Percentiles rank a stretch among this genome's conserved stretches.
Conservation (phyloP, 2,113 vertebrate species). For the Ameiurus melas region DNA sequence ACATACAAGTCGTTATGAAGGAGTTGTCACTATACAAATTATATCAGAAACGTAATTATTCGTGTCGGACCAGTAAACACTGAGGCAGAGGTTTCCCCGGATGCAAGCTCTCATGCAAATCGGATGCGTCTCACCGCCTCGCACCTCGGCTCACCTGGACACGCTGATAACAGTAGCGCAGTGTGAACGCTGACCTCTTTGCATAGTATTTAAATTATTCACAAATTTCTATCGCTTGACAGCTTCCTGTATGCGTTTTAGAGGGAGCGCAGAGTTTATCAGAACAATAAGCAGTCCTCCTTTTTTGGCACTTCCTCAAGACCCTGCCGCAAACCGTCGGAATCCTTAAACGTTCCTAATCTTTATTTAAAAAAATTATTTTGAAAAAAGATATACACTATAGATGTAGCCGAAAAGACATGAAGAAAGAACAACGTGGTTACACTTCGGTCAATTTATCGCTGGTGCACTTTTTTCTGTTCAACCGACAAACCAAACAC, state of each 20-base stretch:
- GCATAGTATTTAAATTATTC: conserved; percentile 62
- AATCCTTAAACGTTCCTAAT: not conserved
- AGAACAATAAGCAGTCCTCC: conserved; percentile 59
- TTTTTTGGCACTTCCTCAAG: conserved; percentile 56
- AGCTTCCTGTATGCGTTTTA: conserved; percentile 43
- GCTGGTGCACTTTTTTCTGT: conserved; percentile 24
- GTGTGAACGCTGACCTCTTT: conserved; percentile 17
- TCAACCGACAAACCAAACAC: not conserved
- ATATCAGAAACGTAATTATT: not conserved
- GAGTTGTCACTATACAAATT: too few relatives aligned
- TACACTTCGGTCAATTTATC: not conserved
- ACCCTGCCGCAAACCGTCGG: not conserved
- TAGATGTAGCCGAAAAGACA: too few relatives aligned
- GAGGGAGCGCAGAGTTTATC: conserved; percentile 44
- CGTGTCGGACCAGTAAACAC: not conserved
- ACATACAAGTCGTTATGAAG: not conserved
- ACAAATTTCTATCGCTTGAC: conserved; percentile 57
- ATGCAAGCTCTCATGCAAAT: conserved; percentile 2
- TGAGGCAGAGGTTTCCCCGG: not conserved
- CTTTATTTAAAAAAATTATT: not conserved
- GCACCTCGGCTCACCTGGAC: conserved; percentile 47
- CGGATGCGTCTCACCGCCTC: not conserved
- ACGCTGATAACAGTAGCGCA: conserved; percentile 24
- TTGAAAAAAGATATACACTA: too few relatives aligned
- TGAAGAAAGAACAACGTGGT: not conserved